Conservation (phyloP, 2,113 vertebrate species). For the Tychaedon coryphoeus region DNA sequence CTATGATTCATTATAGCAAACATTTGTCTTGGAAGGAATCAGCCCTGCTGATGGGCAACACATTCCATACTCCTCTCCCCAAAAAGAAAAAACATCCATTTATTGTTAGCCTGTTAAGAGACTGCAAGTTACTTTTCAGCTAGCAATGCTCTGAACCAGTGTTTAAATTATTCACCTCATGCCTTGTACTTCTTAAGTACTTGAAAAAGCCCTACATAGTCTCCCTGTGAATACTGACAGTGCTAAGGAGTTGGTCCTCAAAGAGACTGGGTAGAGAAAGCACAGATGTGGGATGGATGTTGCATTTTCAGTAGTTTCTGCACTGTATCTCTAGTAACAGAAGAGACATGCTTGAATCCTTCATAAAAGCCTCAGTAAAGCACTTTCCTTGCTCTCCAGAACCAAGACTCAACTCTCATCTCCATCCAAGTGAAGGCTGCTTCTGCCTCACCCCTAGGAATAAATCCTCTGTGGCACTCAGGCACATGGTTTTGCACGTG, state of each 20-base stretch:
- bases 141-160: background rate
- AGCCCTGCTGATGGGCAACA: background rate
- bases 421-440: background rate
- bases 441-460: background rate
- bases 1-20: background rate
- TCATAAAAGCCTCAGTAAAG: background rate
- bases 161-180: conserved; percentile 6
- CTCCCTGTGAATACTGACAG: background rate
- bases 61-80: background rate
- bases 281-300: background rate
- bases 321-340: background rate
- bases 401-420: background rate
- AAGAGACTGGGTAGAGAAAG: background rate
- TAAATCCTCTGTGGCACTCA: background rate
- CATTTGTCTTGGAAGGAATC: background rate
- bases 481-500: background rate
- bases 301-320: background rate
- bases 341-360: background rate
- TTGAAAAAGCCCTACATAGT: background rate
- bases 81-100: background rate
- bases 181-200: background rate
- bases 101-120: background rate
- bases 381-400: background rate
- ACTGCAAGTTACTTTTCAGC: background rate
- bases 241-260: background rate